Evolutionary conservation across 2,888 invertebrate species (phyloP), one percentile per base, ranked within the genome.

Genomic region (Brachypalpus laphriformis): DNA sequence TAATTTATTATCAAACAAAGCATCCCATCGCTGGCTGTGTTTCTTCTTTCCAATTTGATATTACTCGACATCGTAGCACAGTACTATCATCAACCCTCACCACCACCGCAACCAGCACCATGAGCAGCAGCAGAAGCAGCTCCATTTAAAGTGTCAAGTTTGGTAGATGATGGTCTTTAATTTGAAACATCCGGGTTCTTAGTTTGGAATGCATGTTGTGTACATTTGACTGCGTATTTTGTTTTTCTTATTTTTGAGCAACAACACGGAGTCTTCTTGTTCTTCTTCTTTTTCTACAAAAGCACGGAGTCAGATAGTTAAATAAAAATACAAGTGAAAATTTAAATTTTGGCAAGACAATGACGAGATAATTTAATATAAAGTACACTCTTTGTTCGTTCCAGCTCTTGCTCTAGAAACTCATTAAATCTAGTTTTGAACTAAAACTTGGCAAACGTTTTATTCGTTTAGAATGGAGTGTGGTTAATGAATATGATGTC

Each of bases 121-220:
- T n/a, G n/a, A n/a, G n/a, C n/a, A n/a, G n/a, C n/a, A n/a, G n/a
- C n/a, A n/a, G n/a, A n/a, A n/a, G n/a, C n/a, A n/a, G 42, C 54
- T 16, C 45, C 71, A 63, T 71, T 71, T 37, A 63, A 77, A 77
- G 54, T 77, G 70, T 63, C 76, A 77, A 54, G 59, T 76, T 76
- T 56, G 34, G 71, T 70, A 61, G 70, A 71, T 77, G 61, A 54
- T 77, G 61, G 54, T 71, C 47, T 77, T 77, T 77, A 77, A 72
- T 72, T 72, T 61, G 16, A 45, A 72, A 61, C 51, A 61, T 72
- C 61, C 61, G 25, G 22, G 49, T 28, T 59, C 40, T 16, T 40
- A 14, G 5, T 40, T n/a, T 40, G 14, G 6, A 11, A 9, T 40
- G 14, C 14, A 40, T n/a, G 11, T 14, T 40, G 14, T 14, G n/a